Evolutionary conservation across 2,113 vertebrate genomes (phyloP).

Genomic region (Paraplagusia blochii): DNA sequence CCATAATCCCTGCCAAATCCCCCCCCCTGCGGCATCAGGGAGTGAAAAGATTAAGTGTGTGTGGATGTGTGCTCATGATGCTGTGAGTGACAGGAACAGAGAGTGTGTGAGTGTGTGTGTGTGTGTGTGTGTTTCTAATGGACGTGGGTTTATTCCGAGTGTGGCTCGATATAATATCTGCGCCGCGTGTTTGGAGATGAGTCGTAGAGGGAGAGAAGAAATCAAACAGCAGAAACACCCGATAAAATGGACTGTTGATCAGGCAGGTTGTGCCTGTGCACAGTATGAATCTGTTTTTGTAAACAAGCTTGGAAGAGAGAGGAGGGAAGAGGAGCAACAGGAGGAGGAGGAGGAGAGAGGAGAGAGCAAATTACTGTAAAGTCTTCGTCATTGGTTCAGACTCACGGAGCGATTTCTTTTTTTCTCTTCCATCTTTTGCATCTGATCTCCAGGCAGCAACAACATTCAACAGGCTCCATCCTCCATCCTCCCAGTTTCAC

Average conservation of each 20-base stretch:
- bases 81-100: conserved; percentile 36
- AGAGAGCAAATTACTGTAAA: conserved; percentile 65
- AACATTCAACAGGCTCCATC: conserved; percentile 72
- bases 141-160: conserved; percentile 21
- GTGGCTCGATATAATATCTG: conserved; percentile 33
- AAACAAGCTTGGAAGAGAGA: conserved; percentile 58
- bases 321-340: conserved; percentile 45
- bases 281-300: conserved; percentile 63
- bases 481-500: conserved; percentile 5
- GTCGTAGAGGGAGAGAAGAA: conserved; percentile 16
- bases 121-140: conserved; percentile 16
- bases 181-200: conserved; percentile 34
- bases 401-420: conserved; percentile 59
- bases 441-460: conserved; percentile 60
- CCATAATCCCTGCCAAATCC: conserved; percentile 73
- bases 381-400: conserved; percentile 58
- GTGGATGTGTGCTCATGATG: conserved; percentile 47
- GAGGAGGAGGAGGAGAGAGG: conserved; percentile 45
- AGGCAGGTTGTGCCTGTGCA: conserved; percentile 42
- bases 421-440: conserved; percentile 41
- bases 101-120: conserved; percentile 1
- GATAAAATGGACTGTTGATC: conserved; percentile 39
- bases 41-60: conserved; percentile 60
- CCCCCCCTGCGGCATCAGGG: conserved; percentile 48
- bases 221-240: conserved; percentile 32